These are phyloP conservation scores for Chironomus riparius DNA, from an alignment of 2,888 invertebrate genomes.

Conservation along the genomic window DNA sequence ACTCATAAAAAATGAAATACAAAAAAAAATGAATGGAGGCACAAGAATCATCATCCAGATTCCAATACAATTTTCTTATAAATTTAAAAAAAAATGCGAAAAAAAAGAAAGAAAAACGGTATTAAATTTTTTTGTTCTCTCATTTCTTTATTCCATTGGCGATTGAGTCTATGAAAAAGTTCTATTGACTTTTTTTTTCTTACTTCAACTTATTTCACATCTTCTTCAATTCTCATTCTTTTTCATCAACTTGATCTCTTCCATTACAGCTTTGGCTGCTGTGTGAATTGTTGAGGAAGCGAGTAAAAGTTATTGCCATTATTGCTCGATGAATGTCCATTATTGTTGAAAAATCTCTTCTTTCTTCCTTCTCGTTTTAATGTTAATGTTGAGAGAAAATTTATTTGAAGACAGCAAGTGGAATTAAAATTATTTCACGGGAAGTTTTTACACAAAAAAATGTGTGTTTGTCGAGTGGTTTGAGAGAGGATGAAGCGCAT, in stretches of 20 bases:
- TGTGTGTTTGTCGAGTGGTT: not conserved
- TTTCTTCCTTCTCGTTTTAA: too few relatives aligned
- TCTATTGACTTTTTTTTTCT: not conserved
- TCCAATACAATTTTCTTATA: not conserved
- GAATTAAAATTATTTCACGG: not conserved
- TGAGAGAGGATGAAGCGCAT: too few relatives aligned
- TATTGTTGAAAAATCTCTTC: not conserved
- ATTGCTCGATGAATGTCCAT: not conserved
- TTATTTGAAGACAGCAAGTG: constrained; percentile 9
- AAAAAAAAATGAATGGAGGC: not conserved
- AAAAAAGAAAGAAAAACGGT: constrained; percentile 11
- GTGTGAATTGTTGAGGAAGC: constrained; percentile 21
- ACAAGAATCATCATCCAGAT: constrained; percentile 1
- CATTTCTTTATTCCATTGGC: constrained; percentile 2
- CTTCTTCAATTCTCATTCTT: not conserved
- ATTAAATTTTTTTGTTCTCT: constrained; percentile 9
- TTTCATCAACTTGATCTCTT: not conserved
- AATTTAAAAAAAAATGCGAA: constrained; percentile 18
- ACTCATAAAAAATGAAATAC: constrained; percentile 12
- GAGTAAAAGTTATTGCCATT: constrained; percentile 13
- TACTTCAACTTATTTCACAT: too few relatives aligned
- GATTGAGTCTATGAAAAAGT: not conserved
- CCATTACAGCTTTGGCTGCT: not conserved
- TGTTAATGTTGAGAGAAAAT: too few relatives aligned
- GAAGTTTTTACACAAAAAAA: not conserved